These are phyloP conservation scores for Harlomillsia oculata DNA, from an alignment of 1,140 invertebrate species.

Conservation along the genomic window DNA sequence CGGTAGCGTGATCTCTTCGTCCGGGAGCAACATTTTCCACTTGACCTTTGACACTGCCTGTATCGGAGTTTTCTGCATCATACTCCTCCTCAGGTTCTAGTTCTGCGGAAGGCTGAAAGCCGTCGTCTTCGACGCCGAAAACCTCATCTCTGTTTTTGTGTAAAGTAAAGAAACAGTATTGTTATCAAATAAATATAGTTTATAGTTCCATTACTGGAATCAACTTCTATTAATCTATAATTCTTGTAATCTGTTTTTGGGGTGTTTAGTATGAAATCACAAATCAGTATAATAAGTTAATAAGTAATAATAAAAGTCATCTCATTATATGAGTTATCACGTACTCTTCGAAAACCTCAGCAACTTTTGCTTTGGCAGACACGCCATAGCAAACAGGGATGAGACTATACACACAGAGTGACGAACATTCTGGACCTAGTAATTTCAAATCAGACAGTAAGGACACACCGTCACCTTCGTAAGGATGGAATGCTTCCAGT, in stretches of 20 bases:
- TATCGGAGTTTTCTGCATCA: background rate
- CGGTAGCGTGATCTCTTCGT: too few species aligned
- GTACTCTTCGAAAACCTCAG: background rate
- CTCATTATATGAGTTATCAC: background rate
- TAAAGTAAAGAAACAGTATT: background rate
- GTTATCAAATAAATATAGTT: too few species aligned
- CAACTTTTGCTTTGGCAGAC: slow-evolving; percentile 1
- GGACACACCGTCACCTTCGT: slow-evolving; percentile 4
- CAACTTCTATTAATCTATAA: background rate
- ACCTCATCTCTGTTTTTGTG: slow-evolving; percentile 16
- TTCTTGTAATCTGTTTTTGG: background rate
- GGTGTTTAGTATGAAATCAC: background rate
- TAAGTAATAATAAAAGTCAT: slow-evolving; percentile 7
- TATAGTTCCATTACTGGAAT: background rate
- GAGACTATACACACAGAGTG: slow-evolving; percentile 11
- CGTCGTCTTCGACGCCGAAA: slow-evolving; percentile 8
- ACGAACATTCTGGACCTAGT: background rate
- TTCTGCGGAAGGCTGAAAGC: background rate
- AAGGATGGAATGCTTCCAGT: slow-evolving; percentile 30
- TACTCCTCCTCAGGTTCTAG: slow-evolving; percentile 9
- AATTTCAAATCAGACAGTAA: slow-evolving; percentile 13
- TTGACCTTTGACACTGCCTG: background rate
- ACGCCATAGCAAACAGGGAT: slow-evolving; percentile 24
- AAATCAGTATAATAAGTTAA: slow-evolving; percentile 3
- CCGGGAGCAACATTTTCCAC: too few species aligned